These are phyloP conservation scores for Garra rufa DNA, from an alignment of 2,113 vertebrate species.

Conservation along the genomic window DNA sequence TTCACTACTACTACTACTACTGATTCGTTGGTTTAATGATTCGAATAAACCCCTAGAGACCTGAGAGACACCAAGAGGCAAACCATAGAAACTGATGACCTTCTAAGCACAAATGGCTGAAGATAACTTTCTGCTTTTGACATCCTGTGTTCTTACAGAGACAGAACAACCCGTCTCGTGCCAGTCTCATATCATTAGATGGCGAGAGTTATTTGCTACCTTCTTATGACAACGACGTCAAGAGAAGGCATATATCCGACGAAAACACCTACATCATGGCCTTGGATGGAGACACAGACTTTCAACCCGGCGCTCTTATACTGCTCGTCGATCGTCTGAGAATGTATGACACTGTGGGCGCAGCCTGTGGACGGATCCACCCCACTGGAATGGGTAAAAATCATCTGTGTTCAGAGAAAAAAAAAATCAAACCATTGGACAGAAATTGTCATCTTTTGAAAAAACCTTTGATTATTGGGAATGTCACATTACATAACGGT, in stretches of 20 bases:
- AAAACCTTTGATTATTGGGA: background rate
- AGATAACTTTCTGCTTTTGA: background rate
- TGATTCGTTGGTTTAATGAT: background rate
- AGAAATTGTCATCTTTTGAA: background rate
- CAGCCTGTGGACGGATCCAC: conserved; percentile 84
- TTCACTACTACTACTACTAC: background rate
- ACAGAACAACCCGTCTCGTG: conserved; percentile 64
- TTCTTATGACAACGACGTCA: conserved; percentile 69
- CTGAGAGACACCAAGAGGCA: background rate
- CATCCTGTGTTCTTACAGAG: conserved; percentile 57
- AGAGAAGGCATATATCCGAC: conserved; percentile 74
- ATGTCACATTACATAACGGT: background rate
- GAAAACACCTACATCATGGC: conserved; percentile 80
- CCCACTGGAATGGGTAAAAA: conserved; percentile 82
- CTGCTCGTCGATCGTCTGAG: conserved; percentile 80
- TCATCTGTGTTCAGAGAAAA: background rate
- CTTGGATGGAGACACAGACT: conserved; percentile 84
- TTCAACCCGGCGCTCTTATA: conserved; percentile 80
- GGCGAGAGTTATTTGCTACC: conserved; percentile 68
- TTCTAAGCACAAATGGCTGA: background rate
- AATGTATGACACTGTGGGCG: conserved; percentile 80
- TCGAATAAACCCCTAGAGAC: background rate
- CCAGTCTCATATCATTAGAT: conserved; percentile 72
- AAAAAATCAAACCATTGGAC: background rate
- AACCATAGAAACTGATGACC: background rate